Evolutionary conservation across 1,140 invertebrate species (phyloP).

Genomic region (Ostrea denselamellosa): DNA sequence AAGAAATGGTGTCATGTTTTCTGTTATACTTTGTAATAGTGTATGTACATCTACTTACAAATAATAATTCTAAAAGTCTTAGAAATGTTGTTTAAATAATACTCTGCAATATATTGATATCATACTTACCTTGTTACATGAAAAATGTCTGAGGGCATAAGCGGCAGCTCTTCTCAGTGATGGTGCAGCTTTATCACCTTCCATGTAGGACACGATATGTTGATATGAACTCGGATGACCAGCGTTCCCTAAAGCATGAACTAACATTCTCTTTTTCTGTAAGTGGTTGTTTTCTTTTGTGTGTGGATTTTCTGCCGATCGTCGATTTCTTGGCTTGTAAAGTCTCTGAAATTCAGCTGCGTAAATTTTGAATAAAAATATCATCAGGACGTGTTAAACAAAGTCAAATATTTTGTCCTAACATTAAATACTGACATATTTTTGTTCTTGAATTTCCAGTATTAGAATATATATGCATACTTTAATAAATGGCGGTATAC

Average conservation of each 20-base stretch:
- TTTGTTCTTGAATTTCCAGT: too few relatives aligned
- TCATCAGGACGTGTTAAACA: neutral
- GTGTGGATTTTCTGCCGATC: constrained; percentile 19
- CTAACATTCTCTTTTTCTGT: constrained; percentile 54
- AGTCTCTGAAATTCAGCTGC: constrained; percentile 37
- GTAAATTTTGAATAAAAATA: neutral
- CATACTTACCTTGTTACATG: constrained; percentile 58
- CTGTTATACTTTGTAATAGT: too few relatives aligned
- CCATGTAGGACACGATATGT: constrained; percentile 55
- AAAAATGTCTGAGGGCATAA: constrained; percentile 57
- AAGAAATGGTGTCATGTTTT: too few relatives aligned
- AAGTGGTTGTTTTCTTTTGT: constrained; percentile 36
- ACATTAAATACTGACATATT: neutral
- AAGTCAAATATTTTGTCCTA: neutral
- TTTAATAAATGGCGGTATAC: neutral
- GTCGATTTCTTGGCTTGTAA: constrained; percentile 42
- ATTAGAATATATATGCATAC: too few relatives aligned
- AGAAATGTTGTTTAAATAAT: too few relatives aligned
- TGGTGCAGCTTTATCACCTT: constrained; percentile 52
- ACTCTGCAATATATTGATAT: too few relatives aligned
- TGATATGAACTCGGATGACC: constrained; percentile 48
- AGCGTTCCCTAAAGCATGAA: constrained; percentile 61
- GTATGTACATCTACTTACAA: too few relatives aligned
- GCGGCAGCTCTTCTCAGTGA: constrained; percentile 56
- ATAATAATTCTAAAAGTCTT: too few relatives aligned